phyloP scores from a whole-genome alignment of 1,140 invertebrate species.

The Agraylea sexmaculata region DNA sequence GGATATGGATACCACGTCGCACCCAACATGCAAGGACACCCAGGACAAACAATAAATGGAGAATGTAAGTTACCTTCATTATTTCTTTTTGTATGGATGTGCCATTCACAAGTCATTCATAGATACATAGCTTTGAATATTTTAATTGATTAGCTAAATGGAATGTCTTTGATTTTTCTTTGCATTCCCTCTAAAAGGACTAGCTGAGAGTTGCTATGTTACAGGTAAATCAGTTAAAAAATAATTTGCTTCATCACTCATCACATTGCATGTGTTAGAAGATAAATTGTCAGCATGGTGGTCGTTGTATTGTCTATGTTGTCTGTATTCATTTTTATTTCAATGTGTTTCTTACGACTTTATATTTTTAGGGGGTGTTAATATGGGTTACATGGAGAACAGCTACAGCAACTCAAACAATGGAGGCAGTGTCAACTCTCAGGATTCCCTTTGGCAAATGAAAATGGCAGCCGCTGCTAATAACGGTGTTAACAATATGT shows the following conservation, averaged over 20 bases:
- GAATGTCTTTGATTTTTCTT: constrained; percentile 24
- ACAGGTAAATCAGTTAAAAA: constrained; percentile 28
- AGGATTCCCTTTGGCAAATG: constrained; percentile 91
- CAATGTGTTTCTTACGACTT: neutral
- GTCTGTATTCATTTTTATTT: neutral
- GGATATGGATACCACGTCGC: constrained; percentile 70
- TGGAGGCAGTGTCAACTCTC: constrained; percentile 84
- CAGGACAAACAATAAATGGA: constrained; percentile 50
- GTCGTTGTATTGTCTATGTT: neutral
- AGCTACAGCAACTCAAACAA: constrained; percentile 88
- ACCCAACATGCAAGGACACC: constrained; percentile 37
- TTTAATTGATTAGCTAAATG: no score
- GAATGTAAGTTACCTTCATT: constrained; percentile 50
- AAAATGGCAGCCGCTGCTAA: constrained; percentile 66
- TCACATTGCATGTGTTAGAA: constrained; percentile 19
- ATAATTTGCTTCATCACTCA: constrained; percentile 18
- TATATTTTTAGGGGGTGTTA: constrained; percentile 48
- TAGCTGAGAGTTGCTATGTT: constrained; percentile 28
- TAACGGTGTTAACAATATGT: constrained; percentile 43
- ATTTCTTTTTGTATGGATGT: constrained; percentile 6
- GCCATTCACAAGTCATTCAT: no score
- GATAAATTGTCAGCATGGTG: constrained; percentile 8
- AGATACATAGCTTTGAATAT: no score
- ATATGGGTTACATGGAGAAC: constrained; percentile 82
- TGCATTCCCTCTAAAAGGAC: constrained; percentile 32